These are phyloP conservation scores for Rhabdomys pumilio DNA, from an alignment of 2,797 vertebrate genomes.

Conservation along the genomic window DNA sequence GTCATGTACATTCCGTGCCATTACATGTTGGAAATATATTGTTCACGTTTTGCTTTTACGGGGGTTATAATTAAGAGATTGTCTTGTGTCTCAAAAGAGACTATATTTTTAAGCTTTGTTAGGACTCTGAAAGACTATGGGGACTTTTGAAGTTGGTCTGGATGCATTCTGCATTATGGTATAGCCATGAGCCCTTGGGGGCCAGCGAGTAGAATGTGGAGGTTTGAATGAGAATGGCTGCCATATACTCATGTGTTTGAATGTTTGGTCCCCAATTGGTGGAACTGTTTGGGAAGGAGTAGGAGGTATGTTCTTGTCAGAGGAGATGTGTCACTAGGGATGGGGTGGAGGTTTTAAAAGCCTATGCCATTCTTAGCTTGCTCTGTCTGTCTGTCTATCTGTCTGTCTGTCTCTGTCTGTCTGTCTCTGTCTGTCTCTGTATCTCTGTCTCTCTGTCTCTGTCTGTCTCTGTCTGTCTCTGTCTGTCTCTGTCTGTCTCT, in stretches of 20 bases:
- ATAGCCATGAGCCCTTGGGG: not conserved
- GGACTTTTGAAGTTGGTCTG: slow-evolving; percentile 1
- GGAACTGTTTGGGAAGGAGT: not conserved
- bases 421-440: too few species aligned
- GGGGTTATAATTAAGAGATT: not conserved
- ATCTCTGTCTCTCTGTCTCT: not conserved
- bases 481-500: not conserved
- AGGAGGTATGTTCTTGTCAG: not conserved
- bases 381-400: too few species aligned
- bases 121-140: not conserved
- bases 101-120: not conserved
- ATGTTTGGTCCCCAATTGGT: not conserved
- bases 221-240: not conserved
- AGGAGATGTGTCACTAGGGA: not conserved
- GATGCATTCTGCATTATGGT: not conserved
- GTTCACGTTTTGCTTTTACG: not conserved
- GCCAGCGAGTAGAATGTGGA: too few species aligned
- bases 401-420: too few species aligned
- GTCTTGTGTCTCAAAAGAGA: not conserved
- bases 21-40: not conserved
- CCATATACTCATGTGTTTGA: not conserved
- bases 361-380: not conserved
- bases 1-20: not conserved
- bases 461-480: not conserved
- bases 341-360: not conserved